Conservation (phyloP, 1,140 invertebrate genomes). For the Drosophila kurseongensis region DNA sequence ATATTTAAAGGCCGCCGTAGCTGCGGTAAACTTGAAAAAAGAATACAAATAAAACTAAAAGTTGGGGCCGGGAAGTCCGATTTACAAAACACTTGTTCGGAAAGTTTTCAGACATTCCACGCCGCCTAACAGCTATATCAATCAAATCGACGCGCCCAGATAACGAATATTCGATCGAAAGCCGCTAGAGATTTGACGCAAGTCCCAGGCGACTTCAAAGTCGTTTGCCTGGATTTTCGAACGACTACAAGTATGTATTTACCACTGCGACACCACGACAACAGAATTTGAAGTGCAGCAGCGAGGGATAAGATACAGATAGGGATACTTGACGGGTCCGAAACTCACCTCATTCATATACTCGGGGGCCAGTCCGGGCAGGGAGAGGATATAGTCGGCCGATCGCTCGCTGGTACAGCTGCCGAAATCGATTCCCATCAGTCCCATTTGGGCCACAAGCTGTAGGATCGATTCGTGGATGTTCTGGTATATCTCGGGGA, state of each 20-base stretch:
- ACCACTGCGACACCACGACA: conserved; percentile 45
- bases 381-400: conserved; percentile 86
- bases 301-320: conserved; percentile 66
- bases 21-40: conserved; percentile 9
- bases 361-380: conserved; percentile 85
- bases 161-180: conserved; percentile 45
- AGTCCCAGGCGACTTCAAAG: conserved; percentile 61
- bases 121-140: conserved; percentile 52
- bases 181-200: conserved; percentile 56
- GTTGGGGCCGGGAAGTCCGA: conserved; percentile 51
- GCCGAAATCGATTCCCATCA: conserved; percentile 85
- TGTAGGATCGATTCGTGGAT: conserved; percentile 89
- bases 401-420: conserved; percentile 85
- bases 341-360: conserved; percentile 86
- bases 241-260: conserved; percentile 8
- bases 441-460: conserved; percentile 86
- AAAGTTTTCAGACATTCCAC: conserved; percentile 69
- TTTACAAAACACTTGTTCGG: conserved; percentile 61
- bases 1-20: conserved; percentile 3
- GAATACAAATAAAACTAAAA: background rate
- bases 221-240: conserved; percentile 47
- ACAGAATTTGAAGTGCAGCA: conserved; percentile 60
- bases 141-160: conserved; percentile 50
- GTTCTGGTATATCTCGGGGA: conserved; percentile 87
- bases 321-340: conserved; percentile 6